Conservation (phyloP, 2,888 invertebrate species). For the Lucinisca nassula region DNA sequence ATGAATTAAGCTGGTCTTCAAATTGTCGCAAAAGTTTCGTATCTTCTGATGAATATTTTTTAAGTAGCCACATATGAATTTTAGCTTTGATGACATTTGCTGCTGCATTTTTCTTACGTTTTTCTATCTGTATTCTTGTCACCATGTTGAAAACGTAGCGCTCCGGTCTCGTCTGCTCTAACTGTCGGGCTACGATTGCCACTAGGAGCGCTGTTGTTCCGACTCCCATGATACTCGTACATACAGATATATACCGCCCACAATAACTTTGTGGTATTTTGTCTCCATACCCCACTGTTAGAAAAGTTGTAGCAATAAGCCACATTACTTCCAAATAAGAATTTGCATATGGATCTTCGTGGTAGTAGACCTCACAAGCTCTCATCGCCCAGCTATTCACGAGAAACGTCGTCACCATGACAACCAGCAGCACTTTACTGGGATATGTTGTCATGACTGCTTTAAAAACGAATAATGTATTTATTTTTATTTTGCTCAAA, state of each 20-base stretch:
- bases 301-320: constrained; percentile 82
- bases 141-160: constrained; percentile 83
- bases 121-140: constrained; percentile 79
- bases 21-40: constrained; percentile 56
- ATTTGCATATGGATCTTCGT: constrained; percentile 64
- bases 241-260: constrained; percentile 81
- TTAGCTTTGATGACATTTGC: constrained; percentile 80
- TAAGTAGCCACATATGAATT: constrained; percentile 71
- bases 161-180: constrained; percentile 81
- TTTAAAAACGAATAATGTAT: constrained; percentile 82
- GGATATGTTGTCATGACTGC: constrained; percentile 80
- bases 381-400: constrained; percentile 83
- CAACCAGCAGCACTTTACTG: constrained; percentile 71
- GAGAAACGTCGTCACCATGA: constrained; percentile 79
- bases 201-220: constrained; percentile 81
- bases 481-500: constrained; percentile 81
- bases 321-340: constrained; percentile 82
- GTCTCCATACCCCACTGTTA: constrained; percentile 84
- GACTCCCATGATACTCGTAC: constrained; percentile 80
- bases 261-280: constrained; percentile 81
- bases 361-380: constrained; percentile 82
- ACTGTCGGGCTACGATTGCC: constrained; percentile 79
- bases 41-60: constrained; percentile 55
- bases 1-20: constrained; percentile 70
- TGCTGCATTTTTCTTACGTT: constrained; percentile 76